Conservation (phyloP, 2,797 vertebrate species). For the Leptodactylus fallax region DNA sequence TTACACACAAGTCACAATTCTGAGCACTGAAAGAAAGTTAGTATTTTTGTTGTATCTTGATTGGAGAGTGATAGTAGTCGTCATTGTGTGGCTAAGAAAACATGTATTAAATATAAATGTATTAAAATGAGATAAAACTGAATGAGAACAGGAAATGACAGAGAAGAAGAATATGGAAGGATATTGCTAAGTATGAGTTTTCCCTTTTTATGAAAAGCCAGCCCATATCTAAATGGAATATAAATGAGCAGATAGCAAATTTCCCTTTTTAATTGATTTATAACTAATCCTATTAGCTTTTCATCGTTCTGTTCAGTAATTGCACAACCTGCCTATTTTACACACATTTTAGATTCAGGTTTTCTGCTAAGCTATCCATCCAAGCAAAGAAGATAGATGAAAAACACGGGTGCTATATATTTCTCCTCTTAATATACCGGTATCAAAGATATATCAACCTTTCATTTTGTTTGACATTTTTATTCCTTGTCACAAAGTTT, state of each 20-base stretch:
- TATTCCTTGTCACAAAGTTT: conserved; percentile 63
- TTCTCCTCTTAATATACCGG: conserved; percentile 65
- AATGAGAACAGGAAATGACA: neutral
- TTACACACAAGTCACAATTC: neutral
- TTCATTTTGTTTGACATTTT: conserved; percentile 69
- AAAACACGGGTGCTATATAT: conserved; percentile 54
- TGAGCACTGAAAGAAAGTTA: no score
- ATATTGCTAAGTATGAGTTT: neutral
- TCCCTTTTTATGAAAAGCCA: neutral
- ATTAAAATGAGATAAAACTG: neutral
- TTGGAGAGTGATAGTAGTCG: neutral
- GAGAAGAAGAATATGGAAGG: neutral
- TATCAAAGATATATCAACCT: conserved; percentile 67
- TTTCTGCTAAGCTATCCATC: conserved; percentile 53
- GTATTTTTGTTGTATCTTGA: neutral
- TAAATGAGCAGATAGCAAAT: conserved; percentile 3
- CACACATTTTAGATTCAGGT: conserved; percentile 35
- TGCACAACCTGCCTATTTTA: conserved; percentile 46
- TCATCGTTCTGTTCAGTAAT: conserved; percentile 6
- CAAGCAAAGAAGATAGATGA: conserved; percentile 59
- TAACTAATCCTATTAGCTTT: neutral
- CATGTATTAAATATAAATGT: neutral
- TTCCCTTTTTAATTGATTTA: conserved; percentile 23
- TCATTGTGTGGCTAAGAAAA: neutral
- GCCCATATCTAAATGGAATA: neutral